Evolutionary conservation across 2,797 vertebrate genomes (phyloP).

Genomic region (Gephyroberyx darwinii): DNA sequence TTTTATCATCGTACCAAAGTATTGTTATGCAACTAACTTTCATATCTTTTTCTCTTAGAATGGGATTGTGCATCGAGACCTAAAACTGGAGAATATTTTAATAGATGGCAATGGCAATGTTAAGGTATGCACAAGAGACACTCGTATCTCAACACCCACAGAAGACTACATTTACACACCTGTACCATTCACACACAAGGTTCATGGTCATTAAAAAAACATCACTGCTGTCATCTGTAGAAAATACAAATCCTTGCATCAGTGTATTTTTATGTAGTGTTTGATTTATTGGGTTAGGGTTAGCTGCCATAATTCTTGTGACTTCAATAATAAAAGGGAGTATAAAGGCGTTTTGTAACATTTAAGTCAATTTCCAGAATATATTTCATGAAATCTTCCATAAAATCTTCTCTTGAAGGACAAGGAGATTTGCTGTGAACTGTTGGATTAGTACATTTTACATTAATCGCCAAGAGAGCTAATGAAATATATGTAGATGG

Average conservation of each 20-base stretch:
- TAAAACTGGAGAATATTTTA: conserved; percentile 98
- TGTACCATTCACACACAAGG: neutral
- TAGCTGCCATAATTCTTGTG: neutral
- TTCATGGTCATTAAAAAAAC: neutral
- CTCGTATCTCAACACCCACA: neutral
- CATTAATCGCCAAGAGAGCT: no score
- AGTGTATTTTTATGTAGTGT: no score
- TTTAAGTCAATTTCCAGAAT: neutral
- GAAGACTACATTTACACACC: neutral
- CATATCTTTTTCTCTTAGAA: conserved; percentile 79
- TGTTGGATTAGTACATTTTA: neutral
- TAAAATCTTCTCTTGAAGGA: neutral
- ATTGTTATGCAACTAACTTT: conserved; percentile 2
- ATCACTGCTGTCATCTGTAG: neutral
- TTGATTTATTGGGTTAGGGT: neutral
- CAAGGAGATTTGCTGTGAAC: neutral
- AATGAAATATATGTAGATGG: neutral
- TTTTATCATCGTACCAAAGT: conserved; percentile 16
- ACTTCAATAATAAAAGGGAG: no score
- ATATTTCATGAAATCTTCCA: no score
- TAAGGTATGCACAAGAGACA: conserved; percentile 82
- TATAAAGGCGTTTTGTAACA: no score
- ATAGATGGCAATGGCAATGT: conserved; percentile 91
- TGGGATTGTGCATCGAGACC: conserved; percentile 94
- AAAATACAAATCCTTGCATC: no score